Evolutionary conservation across 2,888 invertebrate genomes (phyloP), one percentile per base, ranked within the genome.

Genomic region (Esperia sulphurella): DNA sequence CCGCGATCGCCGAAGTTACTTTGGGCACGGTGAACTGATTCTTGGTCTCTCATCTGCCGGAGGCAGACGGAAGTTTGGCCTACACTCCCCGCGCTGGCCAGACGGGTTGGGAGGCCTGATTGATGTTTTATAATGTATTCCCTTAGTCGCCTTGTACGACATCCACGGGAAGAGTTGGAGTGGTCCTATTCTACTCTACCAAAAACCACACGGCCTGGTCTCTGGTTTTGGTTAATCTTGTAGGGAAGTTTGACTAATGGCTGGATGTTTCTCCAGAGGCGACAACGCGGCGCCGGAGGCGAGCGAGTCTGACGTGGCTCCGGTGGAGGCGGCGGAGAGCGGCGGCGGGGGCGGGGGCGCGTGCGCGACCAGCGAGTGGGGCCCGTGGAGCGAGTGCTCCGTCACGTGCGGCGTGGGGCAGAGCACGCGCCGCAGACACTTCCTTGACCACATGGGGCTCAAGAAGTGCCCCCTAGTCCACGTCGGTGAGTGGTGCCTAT

Each of bases 371-470:
- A 91, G 92, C 0, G 91, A 91, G 45, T 97, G 96, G 96, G 91
- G 93, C 12, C 79, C 90, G 12, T 96, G 96, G 96, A 94, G 95
- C 40, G 94, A 96, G 63, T 98, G 98, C 80, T 96, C 96, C 0
- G 94, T 93, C 10, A 94, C 94, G 0, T 98, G 98, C 71, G 96
- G 96, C 3, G 79, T 93, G 9, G 96, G 96, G 8, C 90, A 95
- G 51, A 93, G 92, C 71, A 95, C 95, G 78, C 88, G 96, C 14
- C 92, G 94, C 0, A 87, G 97, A 41, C 91, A 92, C 53, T 97
- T 96, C 83, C 68, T 92, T 28, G 92, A 96, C 73, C 93, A 92
- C 49, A 91, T 93, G 91, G 96, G 95, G 1, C 83, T 92, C 45
- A 96, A 96, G 82, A 95, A 95, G 68, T 97, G 97, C 68, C 93